A percentile compares a stretch with the other conserved stretches of the same genome.
phyloP scores from a whole-genome alignment of 2,797 vertebrate genomes.

The Bradypodion ventrale region DNA sequence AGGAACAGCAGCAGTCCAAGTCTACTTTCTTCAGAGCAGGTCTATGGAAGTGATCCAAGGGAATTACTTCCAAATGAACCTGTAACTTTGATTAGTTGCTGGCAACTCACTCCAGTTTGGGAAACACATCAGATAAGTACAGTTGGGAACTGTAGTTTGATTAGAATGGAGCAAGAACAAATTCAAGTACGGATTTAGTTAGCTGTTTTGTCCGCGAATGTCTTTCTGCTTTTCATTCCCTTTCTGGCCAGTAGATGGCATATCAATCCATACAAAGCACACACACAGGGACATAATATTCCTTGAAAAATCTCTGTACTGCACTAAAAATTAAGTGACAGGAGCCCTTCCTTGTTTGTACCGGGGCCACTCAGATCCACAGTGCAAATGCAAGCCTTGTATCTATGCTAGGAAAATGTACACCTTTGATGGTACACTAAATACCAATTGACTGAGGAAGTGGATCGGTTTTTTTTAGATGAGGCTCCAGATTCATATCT shows the following conservation, averaged over 20 bases:
- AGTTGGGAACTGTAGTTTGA: not conserved
- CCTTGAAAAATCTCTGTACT: not conserved
- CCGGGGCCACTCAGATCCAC: not conserved
- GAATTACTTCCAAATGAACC: not conserved
- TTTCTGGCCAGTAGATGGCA: conserved; percentile 30
- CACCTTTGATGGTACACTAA: not conserved
- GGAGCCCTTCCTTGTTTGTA: not conserved
- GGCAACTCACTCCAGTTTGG: not conserved
- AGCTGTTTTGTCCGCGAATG: not conserved
- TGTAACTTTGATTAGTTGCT: not conserved
- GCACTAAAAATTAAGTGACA: not conserved
- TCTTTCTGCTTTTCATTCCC: not conserved
- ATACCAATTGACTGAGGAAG: not conserved
- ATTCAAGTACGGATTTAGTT: not conserved
- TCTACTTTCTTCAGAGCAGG: not conserved
- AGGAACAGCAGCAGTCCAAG: not conserved
- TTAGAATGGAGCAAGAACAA: no score
- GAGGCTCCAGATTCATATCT: not conserved
- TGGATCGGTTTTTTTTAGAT: not conserved
- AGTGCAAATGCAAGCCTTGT: not conserved
- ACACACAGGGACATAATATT: not conserved
- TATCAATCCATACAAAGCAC: not conserved
- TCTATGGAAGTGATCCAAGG: not conserved
- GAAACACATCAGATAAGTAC: not conserved
- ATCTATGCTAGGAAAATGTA: not conserved